These are phyloP conservation scores for Synodontis membranacea DNA, from an alignment of 2,113 vertebrate species.

Conservation along the genomic window DNA sequence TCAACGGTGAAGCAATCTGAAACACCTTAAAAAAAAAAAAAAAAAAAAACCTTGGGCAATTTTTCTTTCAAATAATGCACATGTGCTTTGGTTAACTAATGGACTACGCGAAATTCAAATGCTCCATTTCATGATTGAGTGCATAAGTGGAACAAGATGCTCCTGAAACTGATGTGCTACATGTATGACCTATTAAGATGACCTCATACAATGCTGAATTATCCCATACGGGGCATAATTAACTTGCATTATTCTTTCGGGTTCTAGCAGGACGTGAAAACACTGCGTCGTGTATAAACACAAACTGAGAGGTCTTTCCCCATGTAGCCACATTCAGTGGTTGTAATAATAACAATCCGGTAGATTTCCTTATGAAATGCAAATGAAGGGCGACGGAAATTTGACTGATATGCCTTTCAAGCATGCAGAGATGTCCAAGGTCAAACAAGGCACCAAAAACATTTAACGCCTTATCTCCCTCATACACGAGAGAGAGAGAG, in stretches of 20 bases:
- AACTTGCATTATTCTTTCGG: background rate
- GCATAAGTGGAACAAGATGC: background rate
- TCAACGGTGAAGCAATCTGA: background rate
- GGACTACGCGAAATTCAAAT: background rate
- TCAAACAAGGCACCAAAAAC: conserved; percentile 1
- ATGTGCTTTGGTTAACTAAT: background rate
- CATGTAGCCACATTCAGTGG: background rate
- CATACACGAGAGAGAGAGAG: background rate
- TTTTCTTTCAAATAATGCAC: background rate
- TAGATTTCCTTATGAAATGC: conserved; percentile 1
- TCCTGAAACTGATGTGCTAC: background rate
- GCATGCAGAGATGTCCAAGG: conserved; percentile 15
- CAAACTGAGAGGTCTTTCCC: background rate
- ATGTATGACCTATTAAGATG: background rate
- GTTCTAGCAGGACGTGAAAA: background rate
- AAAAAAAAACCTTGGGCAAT: background rate
- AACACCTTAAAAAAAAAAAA: too few relatives aligned
- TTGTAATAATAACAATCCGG: background rate
- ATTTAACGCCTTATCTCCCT: background rate
- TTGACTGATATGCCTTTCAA: conserved; percentile 2
- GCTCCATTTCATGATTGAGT: background rate
- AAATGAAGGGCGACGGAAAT: background rate
- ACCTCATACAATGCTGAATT: background rate
- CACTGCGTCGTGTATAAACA: background rate
- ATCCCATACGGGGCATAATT: background rate